A percentile compares a stretch with the other conserved stretches of the same genome.
phyloP scores from a whole-genome alignment of 2,113 vertebrate species.

The Myotis davidii region DNA sequence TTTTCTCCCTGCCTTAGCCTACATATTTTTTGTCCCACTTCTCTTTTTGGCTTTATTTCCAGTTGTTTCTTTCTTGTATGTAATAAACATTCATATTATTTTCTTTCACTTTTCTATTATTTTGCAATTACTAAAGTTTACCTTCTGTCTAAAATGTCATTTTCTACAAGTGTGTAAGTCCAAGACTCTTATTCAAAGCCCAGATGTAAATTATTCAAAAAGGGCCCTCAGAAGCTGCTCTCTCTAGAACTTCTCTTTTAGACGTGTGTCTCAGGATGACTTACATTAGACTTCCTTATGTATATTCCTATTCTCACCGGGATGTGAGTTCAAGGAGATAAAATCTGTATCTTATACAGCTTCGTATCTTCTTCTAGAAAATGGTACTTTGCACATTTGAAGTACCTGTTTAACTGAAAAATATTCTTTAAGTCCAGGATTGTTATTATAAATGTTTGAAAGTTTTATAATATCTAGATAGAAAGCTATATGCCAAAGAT shows the following conservation, averaged over 20 bases:
- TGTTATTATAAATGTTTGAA: background rate
- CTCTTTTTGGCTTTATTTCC: background rate
- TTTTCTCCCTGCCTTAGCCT: background rate
- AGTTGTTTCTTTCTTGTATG: background rate
- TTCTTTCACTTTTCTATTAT: background rate
- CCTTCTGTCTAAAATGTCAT: background rate
- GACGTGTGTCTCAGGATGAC: background rate
- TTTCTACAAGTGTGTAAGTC: background rate
- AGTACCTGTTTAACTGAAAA: background rate
- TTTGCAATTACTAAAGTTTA: background rate
- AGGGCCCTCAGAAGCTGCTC: background rate
- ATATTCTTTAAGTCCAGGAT: constrained; percentile 22
- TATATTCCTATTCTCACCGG: background rate
- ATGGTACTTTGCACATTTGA: background rate
- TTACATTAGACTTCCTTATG: background rate
- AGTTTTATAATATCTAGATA: background rate
- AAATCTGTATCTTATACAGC: background rate
- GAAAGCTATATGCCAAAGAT: background rate
- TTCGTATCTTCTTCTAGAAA: background rate
- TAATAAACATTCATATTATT: background rate
- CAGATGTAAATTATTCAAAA: background rate
- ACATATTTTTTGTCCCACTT: background rate
- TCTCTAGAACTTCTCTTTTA: background rate
- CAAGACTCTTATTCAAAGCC: background rate
- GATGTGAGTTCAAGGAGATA: background rate